A percentile compares a stretch with the other conserved stretches of the same genome.
Evolutionary conservation across 2,797 vertebrate genomes (phyloP).

Genomic region (Microhierax caerulescens): DNA sequence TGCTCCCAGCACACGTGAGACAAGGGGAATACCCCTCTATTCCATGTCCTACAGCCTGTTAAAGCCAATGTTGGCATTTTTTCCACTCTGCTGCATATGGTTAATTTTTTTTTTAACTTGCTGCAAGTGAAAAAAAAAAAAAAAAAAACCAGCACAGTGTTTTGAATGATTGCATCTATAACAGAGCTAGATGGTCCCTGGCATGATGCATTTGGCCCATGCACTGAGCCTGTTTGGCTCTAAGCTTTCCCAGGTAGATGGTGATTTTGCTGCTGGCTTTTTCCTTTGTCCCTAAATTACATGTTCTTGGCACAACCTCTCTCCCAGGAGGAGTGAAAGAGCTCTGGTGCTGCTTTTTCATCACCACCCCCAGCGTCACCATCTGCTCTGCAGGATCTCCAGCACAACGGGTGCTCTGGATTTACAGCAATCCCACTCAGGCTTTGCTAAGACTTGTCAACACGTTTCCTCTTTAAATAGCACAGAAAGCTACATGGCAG

Average conservation of each 20-base stretch:
- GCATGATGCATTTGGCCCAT: background rate
- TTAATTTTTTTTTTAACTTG: background rate
- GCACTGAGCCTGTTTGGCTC: background rate
- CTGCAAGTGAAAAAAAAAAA: background rate
- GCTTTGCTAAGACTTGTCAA: background rate
- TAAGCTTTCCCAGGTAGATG: background rate
- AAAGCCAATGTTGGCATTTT: background rate
- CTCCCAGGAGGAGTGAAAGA: background rate
- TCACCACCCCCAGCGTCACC: background rate
- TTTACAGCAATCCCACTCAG: background rate
- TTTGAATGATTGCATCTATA: background rate
- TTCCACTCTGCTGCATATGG: background rate
- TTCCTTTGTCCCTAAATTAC: background rate
- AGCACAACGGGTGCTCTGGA: background rate
- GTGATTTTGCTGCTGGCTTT: background rate
- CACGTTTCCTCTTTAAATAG: constrained; percentile 17
- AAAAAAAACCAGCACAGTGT: background rate
- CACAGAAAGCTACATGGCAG: background rate
- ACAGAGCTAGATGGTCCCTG: background rate
- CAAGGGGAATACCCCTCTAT: background rate
- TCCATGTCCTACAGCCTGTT: background rate
- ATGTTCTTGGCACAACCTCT: background rate
- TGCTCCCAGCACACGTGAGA: background rate
- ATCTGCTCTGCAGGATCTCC: background rate
- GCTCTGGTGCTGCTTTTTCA: background rate